These are phyloP conservation scores for Dioctria rufipes DNA, from an alignment of 2,888 invertebrate species.

Conservation along the genomic window DNA sequence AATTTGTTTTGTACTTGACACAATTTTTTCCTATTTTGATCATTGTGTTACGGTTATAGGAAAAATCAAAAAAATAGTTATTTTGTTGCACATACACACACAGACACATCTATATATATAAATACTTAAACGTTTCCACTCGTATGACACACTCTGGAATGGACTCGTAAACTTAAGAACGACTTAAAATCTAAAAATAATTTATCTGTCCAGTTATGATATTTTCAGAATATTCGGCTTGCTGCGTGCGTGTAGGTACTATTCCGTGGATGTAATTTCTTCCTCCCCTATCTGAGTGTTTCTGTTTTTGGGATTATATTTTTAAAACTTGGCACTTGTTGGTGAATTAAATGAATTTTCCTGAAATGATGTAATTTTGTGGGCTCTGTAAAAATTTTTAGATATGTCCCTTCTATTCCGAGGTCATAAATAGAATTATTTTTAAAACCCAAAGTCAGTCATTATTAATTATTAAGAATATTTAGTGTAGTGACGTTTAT, in stretches of 20 bases:
- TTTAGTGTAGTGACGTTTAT: too few relatives aligned
- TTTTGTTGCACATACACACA: neutral
- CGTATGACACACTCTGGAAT: neutral
- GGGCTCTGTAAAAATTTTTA: neutral
- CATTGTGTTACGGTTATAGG: neutral
- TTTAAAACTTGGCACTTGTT: constrained; percentile 41
- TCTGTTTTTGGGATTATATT: constrained; percentile 34
- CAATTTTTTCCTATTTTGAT: constrained; percentile 24
- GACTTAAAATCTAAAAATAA: constrained; percentile 37
- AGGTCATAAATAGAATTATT: neutral
- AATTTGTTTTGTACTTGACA: constrained; percentile 39
- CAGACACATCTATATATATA: too few relatives aligned
- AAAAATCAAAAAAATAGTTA: neutral
- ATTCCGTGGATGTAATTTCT: constrained; percentile 38
- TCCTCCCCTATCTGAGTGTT: neutral
- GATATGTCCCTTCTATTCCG: neutral
- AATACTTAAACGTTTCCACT: too few relatives aligned
- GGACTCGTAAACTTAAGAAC: neutral
- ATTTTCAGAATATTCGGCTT: constrained; percentile 21
- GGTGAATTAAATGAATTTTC: neutral
- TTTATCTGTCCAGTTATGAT: constrained; percentile 50
- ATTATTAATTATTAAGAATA: too few relatives aligned
- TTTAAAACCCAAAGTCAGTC: neutral
- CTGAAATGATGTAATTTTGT: neutral
- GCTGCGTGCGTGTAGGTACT: neutral